Conservation (phyloP, 2,797 vertebrate species). For the Pipistrellus nathusii region DNA sequence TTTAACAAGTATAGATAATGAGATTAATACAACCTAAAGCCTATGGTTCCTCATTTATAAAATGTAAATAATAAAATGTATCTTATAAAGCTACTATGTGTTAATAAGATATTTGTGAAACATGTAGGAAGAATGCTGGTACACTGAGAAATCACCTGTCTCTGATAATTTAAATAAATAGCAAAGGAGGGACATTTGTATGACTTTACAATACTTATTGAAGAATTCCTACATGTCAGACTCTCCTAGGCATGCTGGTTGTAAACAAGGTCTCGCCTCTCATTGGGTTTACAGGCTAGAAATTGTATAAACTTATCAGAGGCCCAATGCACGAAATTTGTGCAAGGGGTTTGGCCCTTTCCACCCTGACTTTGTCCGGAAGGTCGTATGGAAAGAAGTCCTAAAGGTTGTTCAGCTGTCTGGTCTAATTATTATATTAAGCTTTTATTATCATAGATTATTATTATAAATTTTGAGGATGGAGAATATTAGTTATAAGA, state of each 20-base stretch:
- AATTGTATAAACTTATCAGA: neutral
- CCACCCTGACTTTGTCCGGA: no score
- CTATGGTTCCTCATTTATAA: neutral
- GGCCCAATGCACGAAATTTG: no score
- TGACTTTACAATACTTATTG: neutral
- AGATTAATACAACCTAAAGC: neutral
- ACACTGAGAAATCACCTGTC: neutral
- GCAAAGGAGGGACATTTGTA: neutral
- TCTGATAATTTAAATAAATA: conserved; percentile 38
- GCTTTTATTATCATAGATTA: no score
- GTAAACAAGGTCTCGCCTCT: conserved; percentile 3
- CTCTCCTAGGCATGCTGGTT: neutral
- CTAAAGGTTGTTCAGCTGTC: no score
- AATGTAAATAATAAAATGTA: neutral
- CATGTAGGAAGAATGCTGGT: neutral
- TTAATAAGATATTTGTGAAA: neutral
- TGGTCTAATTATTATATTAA: no score
- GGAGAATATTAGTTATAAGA: neutral
- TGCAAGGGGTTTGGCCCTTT: no score
- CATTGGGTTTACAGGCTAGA: neutral
- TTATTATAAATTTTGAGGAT: neutral
- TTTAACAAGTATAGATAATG: neutral
- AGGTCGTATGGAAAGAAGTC: no score
- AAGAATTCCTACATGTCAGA: neutral
- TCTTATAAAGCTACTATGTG: neutral